Conservation (phyloP, 1,140 invertebrate genomes). For the Mya arenaria region DNA sequence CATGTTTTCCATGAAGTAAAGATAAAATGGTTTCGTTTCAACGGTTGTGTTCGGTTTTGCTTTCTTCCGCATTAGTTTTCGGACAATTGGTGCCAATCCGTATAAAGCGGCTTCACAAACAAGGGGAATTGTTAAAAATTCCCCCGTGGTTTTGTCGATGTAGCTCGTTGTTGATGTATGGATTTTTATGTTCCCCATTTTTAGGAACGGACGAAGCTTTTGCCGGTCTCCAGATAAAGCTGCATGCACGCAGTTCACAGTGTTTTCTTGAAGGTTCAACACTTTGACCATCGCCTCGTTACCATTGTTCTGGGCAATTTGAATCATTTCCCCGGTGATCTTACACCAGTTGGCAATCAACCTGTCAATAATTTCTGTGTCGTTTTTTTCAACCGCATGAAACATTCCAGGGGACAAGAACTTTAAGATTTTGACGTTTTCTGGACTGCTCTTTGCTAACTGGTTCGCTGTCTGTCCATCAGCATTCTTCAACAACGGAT, state of each 20-base stretch:
- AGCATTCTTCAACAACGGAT: neutral
- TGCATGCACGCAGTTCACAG: neutral
- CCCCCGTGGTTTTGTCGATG: slow-evolving; percentile 10
- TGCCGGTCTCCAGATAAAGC: slow-evolving; percentile 21
- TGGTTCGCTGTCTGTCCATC: neutral
- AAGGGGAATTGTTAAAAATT: slow-evolving; percentile 10
- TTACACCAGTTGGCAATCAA: slow-evolving; percentile 22
- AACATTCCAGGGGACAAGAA: slow-evolving; percentile 10
- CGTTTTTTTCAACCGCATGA: neutral
- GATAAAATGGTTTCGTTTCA: neutral
- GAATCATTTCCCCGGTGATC: neutral
- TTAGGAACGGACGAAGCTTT: slow-evolving; percentile 25
- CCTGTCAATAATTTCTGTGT: neutral
- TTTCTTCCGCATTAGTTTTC: slow-evolving; percentile 27
- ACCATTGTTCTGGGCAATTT: neutral
- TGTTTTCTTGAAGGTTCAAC: neutral
- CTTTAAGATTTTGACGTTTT: slow-evolving; percentile 19
- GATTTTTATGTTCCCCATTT: neutral
- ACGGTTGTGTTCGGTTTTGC: neutral
- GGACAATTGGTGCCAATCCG: neutral
- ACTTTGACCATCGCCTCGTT: neutral
- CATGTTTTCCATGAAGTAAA: slow-evolving; percentile 37
- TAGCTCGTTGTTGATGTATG: neutral
- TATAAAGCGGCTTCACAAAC: slow-evolving; percentile 21
- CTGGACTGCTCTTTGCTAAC: slow-evolving; percentile 13